Conservation (phyloP, 2,888 invertebrate species). For the Cordilura impudica region DNA sequence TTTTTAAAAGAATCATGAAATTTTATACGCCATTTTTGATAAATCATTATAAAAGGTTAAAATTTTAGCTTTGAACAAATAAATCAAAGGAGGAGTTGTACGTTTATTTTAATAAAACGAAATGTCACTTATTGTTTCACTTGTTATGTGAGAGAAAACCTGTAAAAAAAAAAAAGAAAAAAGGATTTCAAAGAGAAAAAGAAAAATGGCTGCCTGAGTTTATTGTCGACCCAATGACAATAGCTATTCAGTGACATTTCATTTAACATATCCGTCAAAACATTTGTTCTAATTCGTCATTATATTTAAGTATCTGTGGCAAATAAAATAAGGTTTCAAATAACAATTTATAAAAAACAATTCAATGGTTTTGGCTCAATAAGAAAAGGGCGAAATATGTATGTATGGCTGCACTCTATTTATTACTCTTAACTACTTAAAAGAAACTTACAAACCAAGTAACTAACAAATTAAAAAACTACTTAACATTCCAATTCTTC, state of each 20-base stretch:
- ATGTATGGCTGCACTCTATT: no score
- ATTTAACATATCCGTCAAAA: constrained; percentile 56
- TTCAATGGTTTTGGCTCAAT: no score
- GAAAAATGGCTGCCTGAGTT: constrained; percentile 50
- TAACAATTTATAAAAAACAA: constrained; percentile 22
- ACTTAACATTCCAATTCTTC: no score
- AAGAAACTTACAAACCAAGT: no score
- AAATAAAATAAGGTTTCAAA: constrained; percentile 41
- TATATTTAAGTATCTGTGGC: neutral
- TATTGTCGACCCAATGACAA: constrained; percentile 9
- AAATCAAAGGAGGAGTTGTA: constrained; percentile 34
- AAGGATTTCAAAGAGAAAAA: constrained; percentile 11
- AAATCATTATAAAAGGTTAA: constrained; percentile 52
- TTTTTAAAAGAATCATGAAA: constrained; percentile 50
- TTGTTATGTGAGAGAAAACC: constrained; percentile 66
- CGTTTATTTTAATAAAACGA: constrained; percentile 54
- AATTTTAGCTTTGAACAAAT: constrained; percentile 14
- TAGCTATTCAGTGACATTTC: constrained; percentile 20
- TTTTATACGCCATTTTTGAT: constrained; percentile 59
- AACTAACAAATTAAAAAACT: no score
- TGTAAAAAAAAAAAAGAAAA: neutral
- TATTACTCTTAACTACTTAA: no score
- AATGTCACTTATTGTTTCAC: constrained; percentile 71
- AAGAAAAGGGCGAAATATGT: no score
- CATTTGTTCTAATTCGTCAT: constrained; percentile 24